Base-by-base conservation (phyloP, 2,113 vertebrate genomes). In the Maccullochella peelii region DNA sequence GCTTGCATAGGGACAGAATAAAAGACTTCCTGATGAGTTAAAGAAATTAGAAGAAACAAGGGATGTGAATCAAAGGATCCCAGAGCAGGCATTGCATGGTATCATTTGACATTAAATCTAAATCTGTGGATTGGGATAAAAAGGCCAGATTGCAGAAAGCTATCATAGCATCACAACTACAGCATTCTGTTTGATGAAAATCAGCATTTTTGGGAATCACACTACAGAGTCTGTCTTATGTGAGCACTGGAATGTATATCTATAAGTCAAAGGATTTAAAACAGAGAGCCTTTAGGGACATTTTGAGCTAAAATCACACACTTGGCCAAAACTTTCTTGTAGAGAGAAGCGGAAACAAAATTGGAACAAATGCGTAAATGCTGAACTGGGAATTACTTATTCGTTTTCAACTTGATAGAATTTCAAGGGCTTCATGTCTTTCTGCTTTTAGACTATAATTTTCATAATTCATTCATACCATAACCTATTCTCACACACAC, bases 1-100 rank as follows among this genome's bases (percentile, higher is more conserved):
- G 49, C 58, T 21, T 42, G 36, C 36, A 33, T 40, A 33, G 65
- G 49, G 85, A 70, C 18, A 50, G 52, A 70, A 77, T 52, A 69
- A 89, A 88, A 70, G 73, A 69, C 23, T 82, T 80, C 55, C 59
- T 80, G 71, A 79, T 81, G 65, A 79, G 70, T 69, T 67, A 27
- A 68, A 71, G 75, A 73, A 87, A 73, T 87, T 44, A 11, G 10
- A 44, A 44, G 23, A 66, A 79, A 36, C 50, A 82, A 83, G 42
- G 27, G 38, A 79, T 25, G 55, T 25, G 58, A 75, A n/a, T 83
- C 16, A 74, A 47, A 84, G 59, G n/a, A 12, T 42, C 25, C 55
- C 30, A 23, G 15, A 8, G 38, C 6, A 0, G 57, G 49, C 23
- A 40, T 68, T 73, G 63, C 20, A 30, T 67, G 61, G 25, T 7